Conservation (phyloP, 2,113 vertebrate genomes). For the Myiopsitta monachus region DNA sequence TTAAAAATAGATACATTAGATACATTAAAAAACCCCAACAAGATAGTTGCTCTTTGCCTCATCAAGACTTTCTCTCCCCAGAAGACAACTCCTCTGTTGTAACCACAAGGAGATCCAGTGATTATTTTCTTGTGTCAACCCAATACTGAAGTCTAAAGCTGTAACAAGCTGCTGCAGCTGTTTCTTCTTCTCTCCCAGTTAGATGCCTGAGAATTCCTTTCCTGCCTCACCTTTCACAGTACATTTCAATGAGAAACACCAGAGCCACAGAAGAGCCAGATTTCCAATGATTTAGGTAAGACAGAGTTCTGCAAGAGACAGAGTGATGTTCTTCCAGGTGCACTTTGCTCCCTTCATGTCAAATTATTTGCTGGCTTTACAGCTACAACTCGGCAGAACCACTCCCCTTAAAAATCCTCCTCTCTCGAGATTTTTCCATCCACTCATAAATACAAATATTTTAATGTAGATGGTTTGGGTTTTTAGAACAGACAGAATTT, state of each 20-base stretch:
- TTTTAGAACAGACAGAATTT: neutral
- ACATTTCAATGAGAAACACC: neutral
- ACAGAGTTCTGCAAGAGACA: neutral
- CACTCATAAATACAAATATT: neutral
- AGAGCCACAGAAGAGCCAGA: neutral
- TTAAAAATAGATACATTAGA: neutral
- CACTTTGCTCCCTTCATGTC: neutral
- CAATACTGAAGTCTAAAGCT: neutral
- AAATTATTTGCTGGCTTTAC: neutral
- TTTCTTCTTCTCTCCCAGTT: slow-evolving; percentile 1
- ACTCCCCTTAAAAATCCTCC: neutral
- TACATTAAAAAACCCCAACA: accelerated
- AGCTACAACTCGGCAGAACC: neutral
- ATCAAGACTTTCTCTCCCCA: neutral
- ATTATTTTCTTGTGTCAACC: neutral
- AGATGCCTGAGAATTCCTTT: neutral
- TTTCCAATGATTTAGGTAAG: slow-evolving; percentile 21
- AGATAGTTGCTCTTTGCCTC: neutral
- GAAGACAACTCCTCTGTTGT: accelerated
- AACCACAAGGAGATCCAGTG: neutral
- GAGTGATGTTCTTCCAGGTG: neutral
- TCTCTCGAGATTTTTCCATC: neutral
- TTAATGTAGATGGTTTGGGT: neutral
- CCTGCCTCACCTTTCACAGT: neutral
- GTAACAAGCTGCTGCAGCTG: slow-evolving; percentile 21